Conservation (phyloP, 1,140 invertebrate genomes). For the Megalonaias nervosa region DNA sequence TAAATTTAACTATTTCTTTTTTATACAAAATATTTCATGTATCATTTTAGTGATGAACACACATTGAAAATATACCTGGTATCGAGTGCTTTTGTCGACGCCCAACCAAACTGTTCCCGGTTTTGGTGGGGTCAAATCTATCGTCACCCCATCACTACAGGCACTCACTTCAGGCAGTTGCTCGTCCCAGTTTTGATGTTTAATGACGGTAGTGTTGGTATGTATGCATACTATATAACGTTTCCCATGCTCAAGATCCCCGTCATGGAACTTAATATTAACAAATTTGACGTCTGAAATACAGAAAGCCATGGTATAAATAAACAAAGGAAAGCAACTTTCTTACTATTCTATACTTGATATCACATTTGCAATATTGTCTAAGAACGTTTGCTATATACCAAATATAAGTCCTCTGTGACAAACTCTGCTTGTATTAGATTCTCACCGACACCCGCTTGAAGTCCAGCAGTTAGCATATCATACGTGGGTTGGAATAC, state of each 20-base stretch:
- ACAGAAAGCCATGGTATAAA: not conserved
- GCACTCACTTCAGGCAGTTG: constrained; percentile 27
- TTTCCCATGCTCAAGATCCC: constrained; percentile 29
- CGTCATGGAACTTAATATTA: not conserved
- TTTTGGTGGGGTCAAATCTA: constrained; percentile 40
- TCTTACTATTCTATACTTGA: too few species aligned
- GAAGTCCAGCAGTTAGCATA: too few species aligned
- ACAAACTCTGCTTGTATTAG: too few species aligned
- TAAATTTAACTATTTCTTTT: too few species aligned
- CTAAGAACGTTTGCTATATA: too few species aligned
- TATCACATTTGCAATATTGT: too few species aligned
- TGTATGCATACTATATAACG: constrained; percentile 46
- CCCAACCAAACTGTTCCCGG: constrained; percentile 38
- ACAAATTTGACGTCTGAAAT: constrained; percentile 12
- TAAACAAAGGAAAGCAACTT: too few species aligned
- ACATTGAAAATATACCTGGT: constrained; percentile 29
- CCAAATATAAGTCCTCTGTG: too few species aligned
- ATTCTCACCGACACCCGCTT: too few species aligned
- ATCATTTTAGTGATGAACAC: too few species aligned
- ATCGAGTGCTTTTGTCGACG: constrained; percentile 14
- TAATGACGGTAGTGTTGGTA: constrained; percentile 19
- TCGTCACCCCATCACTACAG: constrained; percentile 46
- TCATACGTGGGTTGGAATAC: too few species aligned
- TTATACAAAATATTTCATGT: too few species aligned
- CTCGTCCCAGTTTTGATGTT: constrained; percentile 37